Percentiles rank a stretch among this genome's conserved stretches.
Conservation (phyloP, 2,888 invertebrate genomes). For the Fabriciana adippe region DNA sequence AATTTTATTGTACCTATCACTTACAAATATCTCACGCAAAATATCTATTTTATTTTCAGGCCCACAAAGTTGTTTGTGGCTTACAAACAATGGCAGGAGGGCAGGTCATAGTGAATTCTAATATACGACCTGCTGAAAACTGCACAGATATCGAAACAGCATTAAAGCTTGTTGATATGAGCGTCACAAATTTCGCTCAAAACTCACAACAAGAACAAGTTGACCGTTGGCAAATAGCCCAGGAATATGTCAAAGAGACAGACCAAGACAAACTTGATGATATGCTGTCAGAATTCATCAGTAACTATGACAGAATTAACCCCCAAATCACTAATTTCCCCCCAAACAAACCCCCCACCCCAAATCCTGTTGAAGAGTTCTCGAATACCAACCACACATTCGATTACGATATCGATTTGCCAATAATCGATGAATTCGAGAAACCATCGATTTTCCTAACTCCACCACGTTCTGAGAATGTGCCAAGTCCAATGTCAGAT, state of each 20-base stretch:
- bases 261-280: constrained; percentile 44
- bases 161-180: constrained; percentile 46
- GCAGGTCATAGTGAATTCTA: constrained; percentile 58
- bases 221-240: constrained; percentile 50
- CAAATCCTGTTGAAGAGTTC: constrained; percentile 24
- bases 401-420: constrained; percentile 22
- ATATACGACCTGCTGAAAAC: constrained; percentile 1
- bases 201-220: constrained; percentile 51
- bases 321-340: constrained; percentile 3
- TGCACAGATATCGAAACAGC: constrained; percentile 51
- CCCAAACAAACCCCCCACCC: constrained; percentile 2
- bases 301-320: neutral
- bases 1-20: too few relatives aligned
- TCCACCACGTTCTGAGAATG: constrained; percentile 63
- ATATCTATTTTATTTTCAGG: neutral
- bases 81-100: constrained; percentile 61
- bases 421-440: constrained; percentile 35
- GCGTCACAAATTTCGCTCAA: constrained; percentile 52
- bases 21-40: too few relatives aligned
- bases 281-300: constrained; percentile 16
- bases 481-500: constrained; percentile 61
- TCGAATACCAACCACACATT: constrained; percentile 13
- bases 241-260: constrained; percentile 50
- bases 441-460: constrained; percentile 52
- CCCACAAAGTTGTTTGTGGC: constrained; percentile 53